Evolutionary conservation across 2,888 invertebrate species (phyloP), one percentile per base, ranked within the genome.

Genomic region (Xiphydria camelus): DNA sequence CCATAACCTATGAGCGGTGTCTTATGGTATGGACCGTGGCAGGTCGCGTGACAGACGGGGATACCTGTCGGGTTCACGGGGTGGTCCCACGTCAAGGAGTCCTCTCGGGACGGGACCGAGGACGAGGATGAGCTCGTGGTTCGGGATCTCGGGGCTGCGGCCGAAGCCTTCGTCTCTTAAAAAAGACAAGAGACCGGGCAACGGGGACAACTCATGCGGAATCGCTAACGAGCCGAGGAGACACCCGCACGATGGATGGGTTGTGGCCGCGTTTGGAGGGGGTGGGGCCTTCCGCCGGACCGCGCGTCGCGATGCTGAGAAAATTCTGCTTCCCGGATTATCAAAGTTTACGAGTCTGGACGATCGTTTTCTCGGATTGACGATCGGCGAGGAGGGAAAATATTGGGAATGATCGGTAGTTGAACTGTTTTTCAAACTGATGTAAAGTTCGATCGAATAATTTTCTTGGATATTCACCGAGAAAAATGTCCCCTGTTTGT

Each of bases 171-270:
- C 38, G 51, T 36, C 58, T 49, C 47, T 53, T n/a, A 57, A 63
- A 60, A 61, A 59, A 59, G 53, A 51, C 55, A 47, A 58, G 54
- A 53, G 61, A 58, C 51, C 52, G 49, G 41, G 49, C 53, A 61
- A 58, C 64, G 60, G 57, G 57, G 61, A 64, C 64, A 64, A 68
- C 65, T 66, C 66, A 65, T 63, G 66, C 56, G 57, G 68, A 69
- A 70, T 69, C 67, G 65, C 67, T 70, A 70, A 69, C 68, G 68
- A 66, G 68, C 62, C 60, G 56, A 59, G 57, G 51, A 53, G 68
- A 69, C 68, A 68, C 65, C 60, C 64, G 61, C 65, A 65, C 61
- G 70, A 69, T 68, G 67, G 68, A 70, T 70, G 69, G 64, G 56
- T 61, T 49, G 56, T 40, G 29, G 12, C 12, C 12, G 9, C 2